phyloP scores from a whole-genome alignment of 1,140 invertebrate genomes.

The Homalodisca vitripennis region DNA sequence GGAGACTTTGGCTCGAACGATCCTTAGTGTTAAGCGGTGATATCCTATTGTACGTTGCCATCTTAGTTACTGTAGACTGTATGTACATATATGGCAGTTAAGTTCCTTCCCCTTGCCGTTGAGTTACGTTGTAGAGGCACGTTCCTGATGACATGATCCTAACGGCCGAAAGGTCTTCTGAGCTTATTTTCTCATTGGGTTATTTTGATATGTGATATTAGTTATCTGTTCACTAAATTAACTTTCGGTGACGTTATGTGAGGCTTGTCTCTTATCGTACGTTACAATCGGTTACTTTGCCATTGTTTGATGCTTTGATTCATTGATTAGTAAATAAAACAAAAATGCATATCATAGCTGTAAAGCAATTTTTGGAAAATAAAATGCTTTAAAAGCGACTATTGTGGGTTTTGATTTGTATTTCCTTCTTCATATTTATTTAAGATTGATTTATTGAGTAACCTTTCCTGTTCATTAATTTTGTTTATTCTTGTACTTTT shows the following conservation, averaged over 20 bases:
- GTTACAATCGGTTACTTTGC: not conserved
- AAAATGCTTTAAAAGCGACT: conserved; percentile 30
- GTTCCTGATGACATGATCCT: conserved; percentile 2
- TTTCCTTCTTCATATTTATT: not conserved
- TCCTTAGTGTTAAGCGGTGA: conserved; percentile 4
- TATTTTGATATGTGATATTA: conserved; percentile 7
- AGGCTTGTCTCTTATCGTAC: not conserved
- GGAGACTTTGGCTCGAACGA: not conserved
- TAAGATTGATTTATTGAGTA: no score
- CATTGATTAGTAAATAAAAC: conserved; percentile 30
- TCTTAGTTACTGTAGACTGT: conserved; percentile 13
- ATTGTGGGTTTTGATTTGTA: conserved; percentile 2
- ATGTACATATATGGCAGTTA: conserved; percentile 13
- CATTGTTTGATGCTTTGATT: conserved; percentile 25
- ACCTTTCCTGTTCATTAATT: no score
- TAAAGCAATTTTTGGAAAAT: conserved; percentile 38
- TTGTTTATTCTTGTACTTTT: no score
- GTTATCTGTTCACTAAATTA: conserved; percentile 4
- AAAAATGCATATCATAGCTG: conserved; percentile 38
- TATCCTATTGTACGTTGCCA: conserved; percentile 7
- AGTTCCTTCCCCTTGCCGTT: not conserved
- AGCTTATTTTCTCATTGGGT: conserved; percentile 12
- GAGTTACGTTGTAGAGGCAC: conserved; percentile 6
- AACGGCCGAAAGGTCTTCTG: not conserved
- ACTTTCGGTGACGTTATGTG: not conserved